Conservation (phyloP, 2,113 vertebrate genomes). For the Phalacrocorax brasilianus region DNA sequence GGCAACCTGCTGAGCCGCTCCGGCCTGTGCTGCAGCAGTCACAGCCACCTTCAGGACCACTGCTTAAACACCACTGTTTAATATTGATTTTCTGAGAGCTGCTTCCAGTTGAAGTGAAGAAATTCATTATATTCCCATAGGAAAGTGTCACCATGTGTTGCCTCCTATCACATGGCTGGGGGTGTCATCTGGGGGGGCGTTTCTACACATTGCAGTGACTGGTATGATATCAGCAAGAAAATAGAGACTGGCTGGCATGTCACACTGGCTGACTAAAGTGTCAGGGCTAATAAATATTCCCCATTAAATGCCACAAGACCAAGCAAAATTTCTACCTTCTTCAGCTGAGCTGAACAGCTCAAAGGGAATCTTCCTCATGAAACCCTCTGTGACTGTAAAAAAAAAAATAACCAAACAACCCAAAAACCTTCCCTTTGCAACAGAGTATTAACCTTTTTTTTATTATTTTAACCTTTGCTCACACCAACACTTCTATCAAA, state of each 20-base stretch:
- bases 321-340: background rate
- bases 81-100: background rate
- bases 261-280: background rate
- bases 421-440: background rate
- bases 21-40: fast-evolving
- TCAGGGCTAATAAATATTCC: background rate
- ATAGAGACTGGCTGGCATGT: background rate
- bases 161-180: too few species aligned
- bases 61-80: background rate
- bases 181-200: fast-evolving
- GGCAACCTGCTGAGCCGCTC: fast-evolving
- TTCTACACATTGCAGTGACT: background rate
- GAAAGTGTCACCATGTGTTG: background rate
- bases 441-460: background rate
- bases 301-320: background rate
- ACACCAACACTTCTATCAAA: background rate
- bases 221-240: background rate
- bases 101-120: background rate
- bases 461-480: background rate
- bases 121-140: background rate
- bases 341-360: background rate
- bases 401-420: background rate
- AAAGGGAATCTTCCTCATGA: background rate
- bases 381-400: background rate
- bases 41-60: fast-evolving